Conservation (phyloP, 2,797 vertebrate species). For the Orestias chungarensis region DNA sequence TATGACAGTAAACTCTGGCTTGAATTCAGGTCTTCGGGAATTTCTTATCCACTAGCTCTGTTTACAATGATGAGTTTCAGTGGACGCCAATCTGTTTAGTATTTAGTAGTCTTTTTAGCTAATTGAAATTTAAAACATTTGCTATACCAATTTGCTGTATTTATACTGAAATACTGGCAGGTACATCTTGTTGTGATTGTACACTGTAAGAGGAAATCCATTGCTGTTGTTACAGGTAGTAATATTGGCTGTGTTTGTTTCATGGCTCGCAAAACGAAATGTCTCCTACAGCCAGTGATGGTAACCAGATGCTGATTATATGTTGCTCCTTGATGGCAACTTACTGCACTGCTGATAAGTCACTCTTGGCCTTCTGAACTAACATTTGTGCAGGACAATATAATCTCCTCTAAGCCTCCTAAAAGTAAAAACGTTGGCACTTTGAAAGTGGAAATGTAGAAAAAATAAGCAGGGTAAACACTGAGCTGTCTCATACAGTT, state of each 20-base stretch:
- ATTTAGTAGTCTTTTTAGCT: too few relatives aligned
- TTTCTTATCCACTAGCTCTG: too few relatives aligned
- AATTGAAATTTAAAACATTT: too few relatives aligned
- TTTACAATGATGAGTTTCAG: too few relatives aligned
- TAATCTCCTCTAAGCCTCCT: background rate
- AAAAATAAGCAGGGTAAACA: conserved; percentile 63
- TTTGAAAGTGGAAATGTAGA: conserved; percentile 36
- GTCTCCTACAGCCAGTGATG: conserved; percentile 23
- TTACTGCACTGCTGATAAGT: conserved; percentile 1
- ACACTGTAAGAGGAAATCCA: conserved; percentile 17
- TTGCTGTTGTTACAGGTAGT: conserved; percentile 32
- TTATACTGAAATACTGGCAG: conserved; percentile 23
- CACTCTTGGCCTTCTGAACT: conserved; percentile 27
- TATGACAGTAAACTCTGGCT: too few relatives aligned
- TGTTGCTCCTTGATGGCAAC: conserved; percentile 16
- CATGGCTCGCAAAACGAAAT: conserved; percentile 36
- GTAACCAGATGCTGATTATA: conserved; percentile 44
- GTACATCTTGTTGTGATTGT: conserved; percentile 18
- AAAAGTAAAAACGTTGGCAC: conserved; percentile 41
- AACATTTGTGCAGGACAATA: conserved; percentile 21
- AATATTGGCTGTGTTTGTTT: conserved; percentile 41
- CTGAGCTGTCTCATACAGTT: conserved; percentile 26
- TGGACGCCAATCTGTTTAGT: too few relatives aligned
- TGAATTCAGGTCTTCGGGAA: too few relatives aligned
- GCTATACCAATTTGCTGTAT: conserved; percentile 9